phyloP scores from a whole-genome alignment of 2,113 vertebrate species.

The Menura novaehollandiae region DNA sequence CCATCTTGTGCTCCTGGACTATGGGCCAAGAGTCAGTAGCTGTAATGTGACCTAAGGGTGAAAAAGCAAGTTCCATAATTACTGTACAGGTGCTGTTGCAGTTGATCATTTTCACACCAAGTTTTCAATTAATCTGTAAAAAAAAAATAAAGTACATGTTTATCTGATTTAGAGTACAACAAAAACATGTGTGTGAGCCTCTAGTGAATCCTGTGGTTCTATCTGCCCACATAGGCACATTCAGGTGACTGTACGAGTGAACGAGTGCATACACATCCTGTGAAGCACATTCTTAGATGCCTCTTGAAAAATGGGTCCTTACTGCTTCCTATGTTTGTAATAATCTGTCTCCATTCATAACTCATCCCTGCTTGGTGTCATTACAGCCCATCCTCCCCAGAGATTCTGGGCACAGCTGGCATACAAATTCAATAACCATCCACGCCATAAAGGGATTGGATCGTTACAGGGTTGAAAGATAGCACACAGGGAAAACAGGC shows the following conservation, averaged over 20 bases:
- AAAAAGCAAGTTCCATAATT: conserved; percentile 8
- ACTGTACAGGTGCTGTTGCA: conserved; percentile 33
- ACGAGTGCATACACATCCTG: background rate
- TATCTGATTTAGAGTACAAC: background rate
- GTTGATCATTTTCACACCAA: conserved; percentile 43
- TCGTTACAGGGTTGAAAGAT: background rate
- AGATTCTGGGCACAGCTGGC: conserved; percentile 41
- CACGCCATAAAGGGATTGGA: background rate
- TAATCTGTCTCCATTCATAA: conserved; percentile 28
- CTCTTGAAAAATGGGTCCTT: background rate
- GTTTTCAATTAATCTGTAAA: background rate
- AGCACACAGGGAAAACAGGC: background rate
- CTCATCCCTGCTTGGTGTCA: conserved; percentile 31
- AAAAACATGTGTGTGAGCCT: background rate
- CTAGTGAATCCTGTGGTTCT: background rate
- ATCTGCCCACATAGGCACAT: background rate
- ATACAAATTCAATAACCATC: conserved; percentile 46
- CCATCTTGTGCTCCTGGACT: background rate
- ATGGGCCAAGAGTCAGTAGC: background rate
- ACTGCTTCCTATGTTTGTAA: background rate
- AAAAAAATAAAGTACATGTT: background rate
- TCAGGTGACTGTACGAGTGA: background rate
- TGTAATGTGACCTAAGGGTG: conserved; percentile 30
- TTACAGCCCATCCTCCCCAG: conserved; percentile 25
- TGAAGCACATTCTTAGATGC: background rate